Evolutionary conservation across 1,140 invertebrate genomes (phyloP), one percentile per base, ranked within the genome.

Genomic region (Physella acuta): DNA sequence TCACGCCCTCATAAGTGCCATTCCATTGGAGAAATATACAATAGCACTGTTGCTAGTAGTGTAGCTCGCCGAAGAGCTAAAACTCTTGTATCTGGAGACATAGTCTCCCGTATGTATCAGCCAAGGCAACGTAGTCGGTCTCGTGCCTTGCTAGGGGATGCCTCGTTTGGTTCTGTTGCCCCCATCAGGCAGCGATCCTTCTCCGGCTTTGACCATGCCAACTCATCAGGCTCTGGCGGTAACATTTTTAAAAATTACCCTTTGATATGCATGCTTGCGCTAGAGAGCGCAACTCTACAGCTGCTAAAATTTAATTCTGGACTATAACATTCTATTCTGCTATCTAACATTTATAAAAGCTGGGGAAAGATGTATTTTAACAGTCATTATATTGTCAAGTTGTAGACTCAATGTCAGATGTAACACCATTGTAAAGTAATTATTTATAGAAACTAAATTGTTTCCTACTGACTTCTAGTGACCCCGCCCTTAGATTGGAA

Each of bases 21-120:
- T n/a, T 68, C 66, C 2, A 51, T 68, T n/a, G 55, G 55, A 3
- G 55, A 68, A 31, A 33, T 60, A 28, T 68, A 59, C 33, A 68
- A 39, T 28, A 66, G 64, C 52, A 66, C 64, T 24, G 64, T 66
- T 30, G 64, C 64, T 17, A 36, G 31, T 39, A 66, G 64, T 37
- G 64, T 66, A 14, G 64, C 64, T 39, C 30, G 34, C 14, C 53
- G 66, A n/a, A 17, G 66, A 14, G 49, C 66, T 16, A 30, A 51
- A 60, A 68, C 66, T 20, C 34, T 0, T 17, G 30, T 33, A 49
- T 49, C 39, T 4, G 16, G 37, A 30, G 66, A 68, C 24, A 44
- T 68, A 20, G 44, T 28, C 30, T 49, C 66, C 1, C 66, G 66
- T 16, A 68, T 68, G 66, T 68, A 68, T 33, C 66, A 68, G 55